Conservation (phyloP, 2,888 invertebrate species). For the Aromia moschata region DNA sequence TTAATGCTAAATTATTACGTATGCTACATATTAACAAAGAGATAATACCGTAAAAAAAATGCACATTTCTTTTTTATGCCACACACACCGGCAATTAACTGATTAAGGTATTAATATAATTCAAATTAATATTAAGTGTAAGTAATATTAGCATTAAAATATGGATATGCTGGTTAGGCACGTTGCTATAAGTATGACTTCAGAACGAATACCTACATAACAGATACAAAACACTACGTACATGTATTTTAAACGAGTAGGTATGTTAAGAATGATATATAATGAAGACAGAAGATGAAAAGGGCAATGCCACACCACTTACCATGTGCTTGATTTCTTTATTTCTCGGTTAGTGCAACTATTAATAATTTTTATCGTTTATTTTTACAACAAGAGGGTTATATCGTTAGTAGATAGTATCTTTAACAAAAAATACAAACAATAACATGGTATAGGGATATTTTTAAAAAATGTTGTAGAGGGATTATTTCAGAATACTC, state of each 20-base stretch:
- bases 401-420: too few species aligned
- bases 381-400: too few species aligned
- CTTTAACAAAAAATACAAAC: too few species aligned
- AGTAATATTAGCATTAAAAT: conserved; percentile 16
- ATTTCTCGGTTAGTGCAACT: not conserved
- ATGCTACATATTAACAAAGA: too few species aligned
- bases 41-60: not conserved
- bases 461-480: too few species aligned
- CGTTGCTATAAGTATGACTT: conserved; percentile 24
- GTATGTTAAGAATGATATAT: too few species aligned
- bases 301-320: not conserved
- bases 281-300: too few species aligned
- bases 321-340: not conserved
- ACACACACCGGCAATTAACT: conserved; percentile 8
- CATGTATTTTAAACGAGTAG: too few species aligned
- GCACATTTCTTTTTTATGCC: not conserved
- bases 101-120: conserved; percentile 23
- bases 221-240: too few species aligned
- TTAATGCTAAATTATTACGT: not conserved
- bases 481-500: too few species aligned
- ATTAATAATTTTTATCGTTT: not conserved
- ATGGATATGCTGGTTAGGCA: conserved; percentile 13
- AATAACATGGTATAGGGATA: too few species aligned
- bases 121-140: conserved; percentile 6
- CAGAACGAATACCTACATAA: not conserved